phyloP scores from a whole-genome alignment of 2,797 vertebrate genomes.

The Anas flavirostris region DNA sequence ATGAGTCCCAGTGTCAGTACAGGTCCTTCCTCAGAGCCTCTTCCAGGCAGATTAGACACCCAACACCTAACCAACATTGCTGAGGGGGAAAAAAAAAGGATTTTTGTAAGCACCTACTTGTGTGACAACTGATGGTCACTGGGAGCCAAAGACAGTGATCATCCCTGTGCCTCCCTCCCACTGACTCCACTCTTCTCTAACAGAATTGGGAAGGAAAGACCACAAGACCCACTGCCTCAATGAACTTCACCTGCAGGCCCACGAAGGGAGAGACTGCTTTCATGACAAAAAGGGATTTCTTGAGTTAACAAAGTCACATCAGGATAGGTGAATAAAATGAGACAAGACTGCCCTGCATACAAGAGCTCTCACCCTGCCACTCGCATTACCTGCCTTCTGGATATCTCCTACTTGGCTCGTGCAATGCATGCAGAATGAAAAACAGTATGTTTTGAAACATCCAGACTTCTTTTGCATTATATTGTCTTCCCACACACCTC shows the following conservation, averaged over 20 bases:
- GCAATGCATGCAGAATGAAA: background rate
- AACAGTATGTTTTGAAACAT: background rate
- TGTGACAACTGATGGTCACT: background rate
- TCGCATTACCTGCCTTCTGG: background rate
- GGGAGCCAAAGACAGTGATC: rapidly evolving
- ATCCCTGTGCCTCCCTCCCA: rapidly evolving
- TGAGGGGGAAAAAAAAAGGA: background rate
- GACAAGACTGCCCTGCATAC: background rate
- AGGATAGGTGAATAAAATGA: background rate
- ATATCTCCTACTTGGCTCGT: background rate
- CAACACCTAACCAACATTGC: background rate
- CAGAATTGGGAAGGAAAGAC: background rate
- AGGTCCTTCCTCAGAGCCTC: background rate
- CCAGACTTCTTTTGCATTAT: background rate
- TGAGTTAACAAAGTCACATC: background rate
- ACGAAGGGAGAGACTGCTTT: background rate
- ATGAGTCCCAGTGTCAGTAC: background rate
- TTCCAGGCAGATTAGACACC: background rate
- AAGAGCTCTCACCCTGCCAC: background rate
- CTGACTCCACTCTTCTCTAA: background rate
- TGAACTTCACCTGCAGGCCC: background rate
- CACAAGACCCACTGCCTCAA: background rate
- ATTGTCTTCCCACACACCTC: background rate
- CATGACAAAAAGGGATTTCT: background rate
- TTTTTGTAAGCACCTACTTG: background rate